Evolutionary conservation across 2,888 invertebrate genomes (phyloP).

Genomic region (Rotaria macrura): DNA sequence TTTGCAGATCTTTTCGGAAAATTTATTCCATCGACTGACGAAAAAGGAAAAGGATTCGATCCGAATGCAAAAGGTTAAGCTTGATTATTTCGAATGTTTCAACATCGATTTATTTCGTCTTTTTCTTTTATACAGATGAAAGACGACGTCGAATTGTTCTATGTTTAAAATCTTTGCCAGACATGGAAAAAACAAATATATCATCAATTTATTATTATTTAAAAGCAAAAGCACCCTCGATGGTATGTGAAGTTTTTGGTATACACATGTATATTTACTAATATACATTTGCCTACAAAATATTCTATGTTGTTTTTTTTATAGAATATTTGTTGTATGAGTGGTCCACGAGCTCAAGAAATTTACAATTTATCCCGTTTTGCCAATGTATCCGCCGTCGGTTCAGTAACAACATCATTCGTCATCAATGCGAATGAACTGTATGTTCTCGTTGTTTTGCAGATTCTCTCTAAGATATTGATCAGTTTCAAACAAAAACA

Average conservation of each 20-base stretch:
- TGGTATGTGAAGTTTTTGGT: background rate
- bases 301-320: background rate
- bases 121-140: background rate
- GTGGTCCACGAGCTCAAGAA: background rate
- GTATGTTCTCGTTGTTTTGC: background rate
- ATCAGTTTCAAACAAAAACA: no score
- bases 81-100: background rate
- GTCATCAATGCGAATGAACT: background rate
- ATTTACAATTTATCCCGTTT: constrained; percentile 6
- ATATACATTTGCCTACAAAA: background rate
- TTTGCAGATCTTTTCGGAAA: constrained; percentile 10
- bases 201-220: background rate
- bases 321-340: background rate
- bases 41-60: background rate
- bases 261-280: background rate
- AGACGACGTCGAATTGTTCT: background rate
- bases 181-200: background rate
- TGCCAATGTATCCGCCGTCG: background rate
- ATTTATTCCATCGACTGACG: background rate
- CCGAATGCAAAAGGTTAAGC: background rate
- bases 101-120: no score
- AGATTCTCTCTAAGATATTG: no score
- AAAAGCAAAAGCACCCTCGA: background rate
- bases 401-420: background rate
- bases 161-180: background rate